Evolutionary conservation across 2,113 vertebrate species (phyloP).

Genomic region (Pongo abelii): DNA sequence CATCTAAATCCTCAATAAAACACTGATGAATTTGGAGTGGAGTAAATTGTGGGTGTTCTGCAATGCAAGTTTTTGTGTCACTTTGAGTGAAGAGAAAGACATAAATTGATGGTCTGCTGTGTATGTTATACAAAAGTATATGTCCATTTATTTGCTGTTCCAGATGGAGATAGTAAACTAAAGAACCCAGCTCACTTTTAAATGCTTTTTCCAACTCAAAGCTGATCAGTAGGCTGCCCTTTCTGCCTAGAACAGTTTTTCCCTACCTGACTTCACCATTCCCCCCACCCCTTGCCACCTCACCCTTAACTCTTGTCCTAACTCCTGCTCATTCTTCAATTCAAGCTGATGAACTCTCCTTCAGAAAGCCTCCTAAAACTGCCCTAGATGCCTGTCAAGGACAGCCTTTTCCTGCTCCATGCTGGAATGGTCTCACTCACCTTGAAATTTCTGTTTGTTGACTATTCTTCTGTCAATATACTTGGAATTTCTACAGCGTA

Average conservation of each 20-base stretch:
- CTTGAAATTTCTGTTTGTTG: background rate
- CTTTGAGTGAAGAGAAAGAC: slow-evolving; percentile 9
- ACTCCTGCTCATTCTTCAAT: background rate
- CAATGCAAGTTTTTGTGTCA: background rate
- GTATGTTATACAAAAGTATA: background rate
- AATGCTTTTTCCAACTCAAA: background rate
- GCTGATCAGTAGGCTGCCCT: background rate
- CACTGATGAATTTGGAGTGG: background rate
- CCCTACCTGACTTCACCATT: background rate
- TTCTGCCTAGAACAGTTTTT: background rate
- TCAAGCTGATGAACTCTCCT: background rate
- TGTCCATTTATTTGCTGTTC: background rate
- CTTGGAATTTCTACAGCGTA: background rate
- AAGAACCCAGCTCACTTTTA: background rate
- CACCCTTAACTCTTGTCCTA: background rate
- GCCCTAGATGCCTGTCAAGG: background rate
- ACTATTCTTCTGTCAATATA: background rate
- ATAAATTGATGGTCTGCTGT: background rate
- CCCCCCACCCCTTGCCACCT: background rate
- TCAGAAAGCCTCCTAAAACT: background rate
- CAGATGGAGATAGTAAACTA: background rate
- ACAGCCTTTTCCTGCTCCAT: background rate
- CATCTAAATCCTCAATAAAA: background rate
- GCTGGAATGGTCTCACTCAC: background rate
- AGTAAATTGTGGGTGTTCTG: background rate